These are phyloP conservation scores for Lottia gigantea DNA, from an alignment of 2,888 invertebrate genomes.

Conservation along the genomic window DNA sequence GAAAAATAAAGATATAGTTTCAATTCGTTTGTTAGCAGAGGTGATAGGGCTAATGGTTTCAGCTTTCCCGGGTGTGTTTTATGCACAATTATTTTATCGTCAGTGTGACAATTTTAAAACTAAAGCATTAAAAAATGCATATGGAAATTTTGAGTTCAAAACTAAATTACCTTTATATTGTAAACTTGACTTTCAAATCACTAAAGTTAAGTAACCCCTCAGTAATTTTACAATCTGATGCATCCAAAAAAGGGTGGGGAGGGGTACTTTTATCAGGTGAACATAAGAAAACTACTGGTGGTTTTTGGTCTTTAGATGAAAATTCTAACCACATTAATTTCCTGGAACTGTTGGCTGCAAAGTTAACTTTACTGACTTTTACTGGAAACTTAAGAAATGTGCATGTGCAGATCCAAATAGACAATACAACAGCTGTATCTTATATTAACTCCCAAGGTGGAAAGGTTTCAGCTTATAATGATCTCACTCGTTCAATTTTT, in stretches of 20 bases:
- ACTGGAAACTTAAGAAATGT: neutral
- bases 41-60: neutral
- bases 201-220: constrained; percentile 12
- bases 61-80: neutral
- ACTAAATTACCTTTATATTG: neutral
- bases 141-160: neutral
- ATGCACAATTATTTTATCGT: constrained; percentile 3
- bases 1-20: no score
- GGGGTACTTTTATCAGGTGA: neutral
- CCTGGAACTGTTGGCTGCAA: constrained; percentile 17
- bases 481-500: constrained; percentile 14
- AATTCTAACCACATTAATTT: constrained; percentile 17
- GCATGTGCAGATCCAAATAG: constrained; percentile 13
- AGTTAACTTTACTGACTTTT: constrained; percentile 16
- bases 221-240: constrained; percentile 15
- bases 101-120: constrained; percentile 1
- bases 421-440: constrained; percentile 19
- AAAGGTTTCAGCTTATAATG: constrained; percentile 14
- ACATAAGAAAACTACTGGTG: constrained; percentile 10
- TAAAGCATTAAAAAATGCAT: neutral
- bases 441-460: constrained; percentile 23
- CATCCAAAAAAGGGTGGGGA: constrained; percentile 17
- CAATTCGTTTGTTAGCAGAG: neutral
- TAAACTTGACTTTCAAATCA: neutral
- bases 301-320: constrained; percentile 18